phyloP scores from a whole-genome alignment of 2,113 vertebrate species.

The Cardinalis cardinalis region DNA sequence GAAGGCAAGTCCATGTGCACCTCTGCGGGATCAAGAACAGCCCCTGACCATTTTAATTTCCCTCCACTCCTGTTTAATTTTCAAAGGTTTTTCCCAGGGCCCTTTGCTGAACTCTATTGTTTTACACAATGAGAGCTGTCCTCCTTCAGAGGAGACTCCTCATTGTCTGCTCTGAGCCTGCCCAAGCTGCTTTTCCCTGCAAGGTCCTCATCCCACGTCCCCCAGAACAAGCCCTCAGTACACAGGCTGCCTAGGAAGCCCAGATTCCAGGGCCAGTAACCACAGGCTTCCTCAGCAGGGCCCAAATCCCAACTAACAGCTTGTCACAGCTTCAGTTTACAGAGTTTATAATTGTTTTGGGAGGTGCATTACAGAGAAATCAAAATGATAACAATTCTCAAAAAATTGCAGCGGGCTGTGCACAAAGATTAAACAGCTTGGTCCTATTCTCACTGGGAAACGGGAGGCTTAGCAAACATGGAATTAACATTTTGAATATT shows the following conservation, averaged over 20 bases:
- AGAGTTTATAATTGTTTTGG: constrained; percentile 56
- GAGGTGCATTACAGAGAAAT: constrained; percentile 51
- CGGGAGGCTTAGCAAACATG: constrained; percentile 26
- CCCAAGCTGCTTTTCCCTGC: background rate
- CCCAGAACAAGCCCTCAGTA: accelerated
- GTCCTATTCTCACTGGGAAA: constrained; percentile 36
- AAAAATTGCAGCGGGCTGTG: constrained; percentile 24
- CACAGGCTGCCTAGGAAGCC: background rate
- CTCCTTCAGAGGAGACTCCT: background rate
- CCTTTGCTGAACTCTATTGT: background rate
- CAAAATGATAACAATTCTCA: constrained; percentile 57
- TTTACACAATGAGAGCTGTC: accelerated
- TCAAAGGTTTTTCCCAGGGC: background rate
- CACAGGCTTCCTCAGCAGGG: background rate
- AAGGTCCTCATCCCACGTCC: background rate
- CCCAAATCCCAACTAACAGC: background rate
- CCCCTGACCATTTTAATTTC: background rate
- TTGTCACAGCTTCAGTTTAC: constrained; percentile 8
- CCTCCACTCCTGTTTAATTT: background rate
- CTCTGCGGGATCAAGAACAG: background rate
- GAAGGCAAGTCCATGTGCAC: accelerated
- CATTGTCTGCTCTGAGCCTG: background rate
- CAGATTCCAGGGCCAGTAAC: background rate
- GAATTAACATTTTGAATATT: constrained; percentile 70
- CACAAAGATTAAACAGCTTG: constrained; percentile 61